These are phyloP conservation scores for Sweltsa coloradensis DNA, from an alignment of 1,140 invertebrate genomes.

Conservation along the genomic window DNA sequence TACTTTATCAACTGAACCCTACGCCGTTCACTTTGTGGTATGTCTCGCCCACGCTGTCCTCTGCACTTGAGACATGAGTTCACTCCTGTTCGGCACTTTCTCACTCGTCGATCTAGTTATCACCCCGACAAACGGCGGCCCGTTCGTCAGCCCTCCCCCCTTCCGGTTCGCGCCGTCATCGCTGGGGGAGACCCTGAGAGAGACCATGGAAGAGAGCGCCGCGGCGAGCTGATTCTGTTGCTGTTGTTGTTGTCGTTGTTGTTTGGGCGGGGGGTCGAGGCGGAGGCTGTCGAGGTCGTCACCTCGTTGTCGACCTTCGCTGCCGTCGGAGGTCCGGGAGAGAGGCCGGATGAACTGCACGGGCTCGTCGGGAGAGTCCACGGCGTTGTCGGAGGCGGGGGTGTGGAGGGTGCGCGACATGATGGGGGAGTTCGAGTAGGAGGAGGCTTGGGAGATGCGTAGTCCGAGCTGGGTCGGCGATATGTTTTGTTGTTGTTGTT, in stretches of 20 bases:
- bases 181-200: constrained; percentile 32
- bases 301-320: constrained; percentile 40
- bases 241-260: constrained; percentile 27
- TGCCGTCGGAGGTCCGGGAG: constrained; percentile 44
- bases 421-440: constrained; percentile 9
- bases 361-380: constrained; percentile 20
- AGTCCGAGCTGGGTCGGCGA: constrained; percentile 17
- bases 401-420: not conserved
- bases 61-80: constrained; percentile 69
- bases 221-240: constrained; percentile 17
- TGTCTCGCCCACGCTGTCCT: constrained; percentile 70
- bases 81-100: constrained; percentile 66
- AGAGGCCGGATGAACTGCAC: constrained; percentile 50
- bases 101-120: constrained; percentile 74
- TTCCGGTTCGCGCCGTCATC: constrained; percentile 13
- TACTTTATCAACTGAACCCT: too few relatives aligned
- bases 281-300: constrained; percentile 36
- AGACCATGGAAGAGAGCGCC: constrained; percentile 22
- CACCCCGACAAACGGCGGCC: constrained; percentile 34
- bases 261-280: constrained; percentile 14
- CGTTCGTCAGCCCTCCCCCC: constrained; percentile 12
- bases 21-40: constrained; percentile 59
- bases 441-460: constrained; percentile 12
- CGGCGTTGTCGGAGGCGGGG: not conserved
- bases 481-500: constrained; percentile 23